Conservation (phyloP, 1,140 invertebrate species). For the Ylistrum balloti region DNA sequence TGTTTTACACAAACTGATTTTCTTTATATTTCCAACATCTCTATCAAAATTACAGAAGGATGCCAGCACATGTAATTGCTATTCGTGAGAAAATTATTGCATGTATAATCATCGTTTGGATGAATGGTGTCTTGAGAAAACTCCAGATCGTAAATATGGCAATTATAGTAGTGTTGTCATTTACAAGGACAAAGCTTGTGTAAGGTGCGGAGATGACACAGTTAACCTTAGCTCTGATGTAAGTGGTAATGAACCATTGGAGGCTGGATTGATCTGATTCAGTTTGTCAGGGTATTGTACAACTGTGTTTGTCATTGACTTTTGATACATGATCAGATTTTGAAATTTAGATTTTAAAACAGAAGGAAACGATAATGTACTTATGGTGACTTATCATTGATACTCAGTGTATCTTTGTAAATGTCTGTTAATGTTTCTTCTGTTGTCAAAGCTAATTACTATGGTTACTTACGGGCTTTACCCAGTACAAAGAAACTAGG, state of each 20-base stretch:
- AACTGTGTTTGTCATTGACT: background rate
- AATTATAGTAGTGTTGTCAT: background rate
- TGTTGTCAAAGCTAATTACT: no score
- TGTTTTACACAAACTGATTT: no score
- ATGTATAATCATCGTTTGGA: background rate
- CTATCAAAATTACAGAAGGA: background rate
- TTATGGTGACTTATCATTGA: no score
- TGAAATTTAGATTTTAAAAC: background rate
- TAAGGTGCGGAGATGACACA: background rate
- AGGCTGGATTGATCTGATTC: background rate
- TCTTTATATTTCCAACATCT: background rate
- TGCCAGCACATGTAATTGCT: slow-evolving; percentile 1
- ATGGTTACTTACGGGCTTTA: no score
- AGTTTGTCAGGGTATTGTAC: background rate
- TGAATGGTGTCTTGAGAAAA: background rate
- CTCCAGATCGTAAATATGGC: background rate
- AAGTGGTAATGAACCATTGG: background rate
- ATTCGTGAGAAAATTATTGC: slow-evolving; percentile 11
- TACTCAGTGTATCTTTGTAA: no score
- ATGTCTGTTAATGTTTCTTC: no score
- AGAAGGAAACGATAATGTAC: background rate
- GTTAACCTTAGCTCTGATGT: slow-evolving; percentile 9
- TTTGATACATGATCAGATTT: background rate
- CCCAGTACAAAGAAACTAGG: no score
- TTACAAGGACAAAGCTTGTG: slow-evolving; percentile 26